Evolutionary conservation across 2,113 vertebrate genomes (phyloP), one percentile per base, ranked within the genome.

Genomic region (Hippoglossus stenolepis): DNA sequence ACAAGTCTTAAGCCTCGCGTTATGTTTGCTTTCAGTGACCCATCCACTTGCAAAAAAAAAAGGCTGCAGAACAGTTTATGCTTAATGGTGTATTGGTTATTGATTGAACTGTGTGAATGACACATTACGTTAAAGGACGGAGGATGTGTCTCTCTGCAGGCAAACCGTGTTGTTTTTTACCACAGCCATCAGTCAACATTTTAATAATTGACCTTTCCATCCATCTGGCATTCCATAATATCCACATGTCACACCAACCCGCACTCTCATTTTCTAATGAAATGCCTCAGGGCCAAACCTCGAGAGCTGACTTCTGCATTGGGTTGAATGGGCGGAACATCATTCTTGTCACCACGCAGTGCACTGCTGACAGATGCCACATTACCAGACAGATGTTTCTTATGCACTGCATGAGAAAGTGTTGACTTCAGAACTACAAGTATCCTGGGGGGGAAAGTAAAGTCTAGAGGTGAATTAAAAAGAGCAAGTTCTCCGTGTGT

Each of bases 331-430:
- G 60, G 28, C 67, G 65, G 58, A 84, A 82, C 62, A 47, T 75
- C 21, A 49, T 72, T 73, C 18, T 80, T 65, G 59, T 49, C 3
- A 9, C 31, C 69, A 69, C 59, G 45, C 23, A 31, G 45, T 57
- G 9, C 58, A 79, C 76, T 7, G 81, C 81, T 82, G 78, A 81
- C 65, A 82, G 85, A 75, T 88, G 80, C 83, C 75, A 85, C 80
- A 85, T 83, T 86, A 87, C 68, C 18, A 78, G 73, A 57, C 64
- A 72, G 26, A 51, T 51, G 47, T 51, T 51, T 15, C 47, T 45
- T 38, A 58, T 58, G 35, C 65, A 40, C 57, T 49, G 21, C 23
- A 20, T 75, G 60, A 73, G 24, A 60, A 54, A 57, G 47, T 71
- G 57, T 68, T 67, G 20, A 61, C 58, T 62, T 62, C 45, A 0